Evolutionary conservation across 2,888 invertebrate genomes (phyloP), one percentile per base, ranked within the genome.

Genomic region (Agriopis marginaria): DNA sequence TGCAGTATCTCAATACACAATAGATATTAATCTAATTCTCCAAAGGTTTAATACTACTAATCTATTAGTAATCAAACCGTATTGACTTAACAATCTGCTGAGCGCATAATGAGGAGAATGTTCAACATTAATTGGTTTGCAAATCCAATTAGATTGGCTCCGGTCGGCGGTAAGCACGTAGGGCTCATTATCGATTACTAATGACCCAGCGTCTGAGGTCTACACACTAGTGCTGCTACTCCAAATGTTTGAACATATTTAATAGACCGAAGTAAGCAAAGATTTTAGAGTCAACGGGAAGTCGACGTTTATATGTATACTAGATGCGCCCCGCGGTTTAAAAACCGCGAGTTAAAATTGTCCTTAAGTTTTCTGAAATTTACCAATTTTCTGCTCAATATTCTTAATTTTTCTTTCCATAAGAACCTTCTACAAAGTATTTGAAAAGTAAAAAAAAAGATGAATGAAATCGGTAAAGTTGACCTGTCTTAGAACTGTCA

Each of bases 91-190:
- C 86, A 88, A 87, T 89, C 86, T 84, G 83, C 83, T 83, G 84
- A 77, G 79, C 82, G 83, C 81, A 89, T 92, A 92, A 91, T 91
- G 86, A 89, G 86, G 80, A 32, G 84, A 83, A 86, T 89, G 88
- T 88, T 88, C 86, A 85, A 82, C 89, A 90, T 90, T 91, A 93
- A 93, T 93, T 93, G 91, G 88, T 92, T 90, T 86, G 91, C 89
- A 90, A 89, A 93, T 92, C 91, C 92, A 93, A 93, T 93, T 92
- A 92, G 86, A 86, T 85, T 77, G 81, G 83, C 83, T 84, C 77
- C 84, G 83, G 83, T 87, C 87, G 85, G 89, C 87, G 89, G 88
- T 89, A 88, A 87, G 90, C 90, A 93, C 91, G 92, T 84, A 77
- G 83, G 73, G 75, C 86, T 89, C 90, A 92, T 92, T 92, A 91